phyloP scores from a whole-genome alignment of 2,113 vertebrate genomes.

The Centropus bengalensis region DNA sequence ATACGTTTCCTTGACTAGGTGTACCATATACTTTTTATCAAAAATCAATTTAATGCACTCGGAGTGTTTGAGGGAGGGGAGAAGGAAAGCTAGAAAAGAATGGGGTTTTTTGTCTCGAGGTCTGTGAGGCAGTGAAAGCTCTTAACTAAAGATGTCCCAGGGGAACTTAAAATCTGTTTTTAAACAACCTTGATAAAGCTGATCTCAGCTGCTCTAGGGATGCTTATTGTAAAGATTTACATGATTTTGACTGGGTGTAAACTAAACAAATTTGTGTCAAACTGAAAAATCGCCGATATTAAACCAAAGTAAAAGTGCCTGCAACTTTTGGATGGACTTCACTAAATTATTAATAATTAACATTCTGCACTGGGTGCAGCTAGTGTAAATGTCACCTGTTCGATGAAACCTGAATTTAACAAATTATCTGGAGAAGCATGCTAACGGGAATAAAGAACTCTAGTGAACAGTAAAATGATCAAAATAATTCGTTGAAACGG shows the following conservation, averaged over 20 bases:
- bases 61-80: not conserved
- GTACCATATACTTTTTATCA: not conserved
- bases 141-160: not conserved
- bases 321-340: not conserved
- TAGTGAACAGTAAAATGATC: not conserved
- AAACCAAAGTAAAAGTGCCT: not conserved
- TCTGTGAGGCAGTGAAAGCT: not conserved
- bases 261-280: not conserved
- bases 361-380: not conserved
- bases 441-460: not conserved
- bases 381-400: not conserved
- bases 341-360: not conserved
- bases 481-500: not conserved
- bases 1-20: not conserved
- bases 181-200: not conserved
- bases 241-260: not conserved
- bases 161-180: not conserved
- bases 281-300: not conserved
- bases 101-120: not conserved
- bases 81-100: not conserved
- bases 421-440: not conserved
- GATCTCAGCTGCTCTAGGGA: not conserved
- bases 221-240: not conserved
- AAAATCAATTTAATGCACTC: not conserved
- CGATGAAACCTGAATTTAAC: not conserved